Conservation (phyloP, 2,797 vertebrate genomes). For the Pelobates cultripes region DNA sequence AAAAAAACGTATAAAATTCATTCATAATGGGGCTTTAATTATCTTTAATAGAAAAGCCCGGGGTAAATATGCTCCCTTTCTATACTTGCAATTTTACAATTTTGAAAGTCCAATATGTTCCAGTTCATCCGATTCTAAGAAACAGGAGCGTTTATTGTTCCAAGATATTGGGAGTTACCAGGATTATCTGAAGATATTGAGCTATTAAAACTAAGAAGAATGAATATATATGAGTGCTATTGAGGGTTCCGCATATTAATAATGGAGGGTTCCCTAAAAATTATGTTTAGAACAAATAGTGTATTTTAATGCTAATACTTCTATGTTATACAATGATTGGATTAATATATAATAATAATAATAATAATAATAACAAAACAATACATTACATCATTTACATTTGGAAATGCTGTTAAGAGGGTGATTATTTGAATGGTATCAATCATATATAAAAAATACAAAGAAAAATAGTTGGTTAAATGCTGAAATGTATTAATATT, state of each 20-base stretch:
- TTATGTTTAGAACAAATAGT: background rate
- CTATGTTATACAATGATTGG: no score
- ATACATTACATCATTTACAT: no score
- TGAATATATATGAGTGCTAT: background rate
- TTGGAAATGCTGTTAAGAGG: no score
- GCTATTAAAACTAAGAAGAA: background rate
- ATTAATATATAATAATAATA: no score
- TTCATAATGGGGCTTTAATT: slow-evolving; percentile 13
- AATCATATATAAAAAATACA: no score
- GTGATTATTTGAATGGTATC: no score
- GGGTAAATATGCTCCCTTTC: background rate
- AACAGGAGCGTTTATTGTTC: background rate
- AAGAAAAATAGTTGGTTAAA: no score
- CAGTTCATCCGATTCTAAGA: background rate
- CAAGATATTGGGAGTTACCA: slow-evolving; percentile 2
- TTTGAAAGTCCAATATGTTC: background rate
- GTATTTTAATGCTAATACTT: background rate
- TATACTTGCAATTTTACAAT: background rate
- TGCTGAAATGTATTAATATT: no score
- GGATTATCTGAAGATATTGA: background rate
- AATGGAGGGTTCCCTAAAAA: background rate
- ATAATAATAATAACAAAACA: no score
- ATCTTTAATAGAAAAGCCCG: background rate
- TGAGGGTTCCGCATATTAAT: background rate
- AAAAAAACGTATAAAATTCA: slow-evolving; percentile 5